Evolutionary conservation across 1,140 invertebrate genomes (phyloP).

Genomic region (Trigoniulus corallinus): DNA sequence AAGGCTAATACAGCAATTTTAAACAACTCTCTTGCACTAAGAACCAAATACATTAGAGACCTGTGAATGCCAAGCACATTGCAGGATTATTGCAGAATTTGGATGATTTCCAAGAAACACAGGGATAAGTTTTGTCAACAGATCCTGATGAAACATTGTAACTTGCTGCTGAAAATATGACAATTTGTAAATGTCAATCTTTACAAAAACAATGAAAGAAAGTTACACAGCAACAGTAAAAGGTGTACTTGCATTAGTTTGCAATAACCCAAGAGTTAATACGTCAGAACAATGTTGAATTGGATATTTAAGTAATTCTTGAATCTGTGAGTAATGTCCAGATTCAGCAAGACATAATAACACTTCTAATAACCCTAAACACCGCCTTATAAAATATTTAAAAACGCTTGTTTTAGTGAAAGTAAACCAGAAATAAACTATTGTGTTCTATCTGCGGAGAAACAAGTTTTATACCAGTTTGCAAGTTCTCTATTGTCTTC

Average conservation of each 20-base stretch:
- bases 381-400: slow-evolving; percentile 34
- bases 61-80: slow-evolving; percentile 73
- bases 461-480: slow-evolving; percentile 43
- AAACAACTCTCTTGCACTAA: slow-evolving; percentile 1
- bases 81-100: slow-evolving; percentile 79
- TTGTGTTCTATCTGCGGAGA: not conserved
- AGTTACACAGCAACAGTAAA: slow-evolving; percentile 4
- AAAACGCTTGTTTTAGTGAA: not conserved
- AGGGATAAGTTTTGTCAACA: slow-evolving; percentile 67
- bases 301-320: slow-evolving; percentile 83
- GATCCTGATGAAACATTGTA: slow-evolving; percentile 45
- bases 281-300: slow-evolving; percentile 87
- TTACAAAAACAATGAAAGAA: too few relatives aligned
- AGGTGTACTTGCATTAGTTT: slow-evolving; percentile 41
- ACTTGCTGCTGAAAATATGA: slow-evolving; percentile 20
- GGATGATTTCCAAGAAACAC: slow-evolving; percentile 87
- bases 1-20: slow-evolving; percentile 7
- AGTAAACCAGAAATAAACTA: not conserved
- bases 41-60: slow-evolving; percentile 13
- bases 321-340: slow-evolving; percentile 59
- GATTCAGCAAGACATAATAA: slow-evolving; percentile 70
- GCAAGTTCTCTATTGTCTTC: slow-evolving; percentile 77
- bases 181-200: slow-evolving; percentile 1
- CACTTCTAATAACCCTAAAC: slow-evolving; percentile 73
- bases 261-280: slow-evolving; percentile 65